These are phyloP conservation scores for Cantharis lateralis DNA, from an alignment of 2,888 invertebrate species.

Conservation along the genomic window DNA sequence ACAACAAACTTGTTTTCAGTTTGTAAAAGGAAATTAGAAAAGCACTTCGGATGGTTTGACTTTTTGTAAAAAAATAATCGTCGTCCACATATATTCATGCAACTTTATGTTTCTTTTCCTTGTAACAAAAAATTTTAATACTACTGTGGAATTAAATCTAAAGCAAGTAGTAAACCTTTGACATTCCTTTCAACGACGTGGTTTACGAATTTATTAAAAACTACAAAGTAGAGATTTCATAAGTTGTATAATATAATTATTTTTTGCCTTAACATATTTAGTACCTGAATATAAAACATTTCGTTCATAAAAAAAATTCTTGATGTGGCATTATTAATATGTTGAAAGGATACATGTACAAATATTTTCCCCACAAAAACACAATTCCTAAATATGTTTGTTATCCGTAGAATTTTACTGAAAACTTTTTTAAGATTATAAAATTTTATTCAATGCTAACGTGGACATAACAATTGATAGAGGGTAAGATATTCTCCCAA, in stretches of 20 bases:
- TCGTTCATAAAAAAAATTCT: background rate
- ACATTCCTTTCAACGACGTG: background rate
- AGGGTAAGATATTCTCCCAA: constrained; percentile 26
- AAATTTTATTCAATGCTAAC: constrained; percentile 24
- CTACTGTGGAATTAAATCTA: background rate
- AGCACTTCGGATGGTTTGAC: constrained; percentile 3
- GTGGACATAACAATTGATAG: constrained; percentile 26
- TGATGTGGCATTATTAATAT: background rate
- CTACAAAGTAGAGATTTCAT: background rate
- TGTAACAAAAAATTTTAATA: background rate
- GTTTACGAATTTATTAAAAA: background rate
- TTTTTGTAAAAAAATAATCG: constrained; percentile 5
- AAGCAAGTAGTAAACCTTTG: background rate
- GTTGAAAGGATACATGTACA: background rate
- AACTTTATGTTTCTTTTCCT: background rate
- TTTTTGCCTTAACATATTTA: background rate
- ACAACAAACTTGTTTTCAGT: constrained; percentile 6
- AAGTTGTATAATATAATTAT: background rate
- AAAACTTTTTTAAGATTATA: constrained; percentile 11
- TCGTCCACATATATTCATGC: background rate
- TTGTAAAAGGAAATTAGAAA: constrained; percentile 15
- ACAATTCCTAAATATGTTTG: background rate
- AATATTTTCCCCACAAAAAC: background rate
- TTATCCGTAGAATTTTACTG: constrained; percentile 12
- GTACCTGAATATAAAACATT: background rate